A percentile compares a stretch with the other conserved stretches of the same genome.
Conservation (phyloP, 2,113 vertebrate species). For the Deroptyus accipitrinus region DNA sequence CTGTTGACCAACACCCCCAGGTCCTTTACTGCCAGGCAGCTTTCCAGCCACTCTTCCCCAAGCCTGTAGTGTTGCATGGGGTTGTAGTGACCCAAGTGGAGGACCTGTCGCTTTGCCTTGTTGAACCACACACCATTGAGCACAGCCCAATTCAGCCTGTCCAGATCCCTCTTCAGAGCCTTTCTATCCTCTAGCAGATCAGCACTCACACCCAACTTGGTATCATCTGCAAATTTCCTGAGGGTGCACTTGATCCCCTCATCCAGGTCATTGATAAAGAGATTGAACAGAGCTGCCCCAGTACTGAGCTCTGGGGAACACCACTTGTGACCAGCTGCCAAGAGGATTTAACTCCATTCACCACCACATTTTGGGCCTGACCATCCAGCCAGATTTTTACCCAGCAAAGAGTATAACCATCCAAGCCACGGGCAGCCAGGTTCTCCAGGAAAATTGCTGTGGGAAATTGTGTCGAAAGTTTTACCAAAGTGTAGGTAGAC, state of each 20-base stretch:
- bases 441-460: neutral
- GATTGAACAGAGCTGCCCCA: neutral
- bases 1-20: neutral
- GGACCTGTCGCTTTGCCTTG: neutral
- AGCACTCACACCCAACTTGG: neutral
- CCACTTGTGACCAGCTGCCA: neutral
- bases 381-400: neutral
- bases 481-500: neutral
- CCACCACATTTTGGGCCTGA: accelerated
- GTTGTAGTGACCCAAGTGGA: neutral
- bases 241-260: neutral
- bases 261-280: neutral
- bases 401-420: accelerated
- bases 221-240: neutral
- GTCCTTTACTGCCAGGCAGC: neutral
- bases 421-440: neutral
- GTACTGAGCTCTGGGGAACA: neutral
- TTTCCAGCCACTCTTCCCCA: neutral
- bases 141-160: neutral
- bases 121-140: neutral
- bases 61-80: neutral
- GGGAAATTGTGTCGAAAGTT: neutral
- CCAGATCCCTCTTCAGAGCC: neutral
- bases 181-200: neutral
- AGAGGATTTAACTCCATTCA: neutral